Percentiles rank a stretch among this genome's conserved stretches.
phyloP scores from a whole-genome alignment of 1,140 invertebrate species.

The Sesamia nonagrioides region DNA sequence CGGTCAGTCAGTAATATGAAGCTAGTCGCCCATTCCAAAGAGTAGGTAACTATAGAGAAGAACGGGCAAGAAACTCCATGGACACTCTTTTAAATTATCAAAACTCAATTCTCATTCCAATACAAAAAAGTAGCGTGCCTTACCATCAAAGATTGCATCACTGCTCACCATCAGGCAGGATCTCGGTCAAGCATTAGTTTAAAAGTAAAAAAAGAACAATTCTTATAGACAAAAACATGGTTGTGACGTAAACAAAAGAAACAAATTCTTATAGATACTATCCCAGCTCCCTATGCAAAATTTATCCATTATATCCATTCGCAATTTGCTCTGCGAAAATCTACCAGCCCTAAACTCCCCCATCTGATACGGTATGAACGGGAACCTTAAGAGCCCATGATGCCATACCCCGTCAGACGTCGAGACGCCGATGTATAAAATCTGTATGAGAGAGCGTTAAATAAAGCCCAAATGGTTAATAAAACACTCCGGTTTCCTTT shows the following conservation, averaged over 20 bases:
- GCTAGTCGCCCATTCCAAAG: too few species aligned
- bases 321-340: not conserved
- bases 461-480: conserved; percentile 70
- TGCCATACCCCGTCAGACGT: conserved; percentile 59
- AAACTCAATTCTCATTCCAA: too few species aligned
- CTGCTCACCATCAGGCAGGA: too few species aligned
- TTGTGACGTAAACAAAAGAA: not conserved
- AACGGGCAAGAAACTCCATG: too few species aligned
- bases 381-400: conserved; percentile 64
- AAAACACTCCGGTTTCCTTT: conserved; percentile 67
- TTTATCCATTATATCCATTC: not conserved
- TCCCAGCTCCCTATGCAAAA: not conserved
- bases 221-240: too few species aligned
- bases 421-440: conserved; percentile 68
- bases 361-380: conserved; percentile 59
- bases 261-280: not conserved
- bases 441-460: conserved; percentile 74
- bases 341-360: conserved; percentile 43
- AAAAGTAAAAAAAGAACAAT: too few species aligned
- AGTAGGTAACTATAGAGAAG: too few species aligned
- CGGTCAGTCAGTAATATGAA: too few species aligned
- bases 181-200: too few species aligned
- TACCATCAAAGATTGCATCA: too few species aligned
- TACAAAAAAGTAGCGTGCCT: too few species aligned
- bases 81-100: too few species aligned